Conservation (phyloP, 2,888 invertebrate genomes). For the Noctua fimbriata region DNA sequence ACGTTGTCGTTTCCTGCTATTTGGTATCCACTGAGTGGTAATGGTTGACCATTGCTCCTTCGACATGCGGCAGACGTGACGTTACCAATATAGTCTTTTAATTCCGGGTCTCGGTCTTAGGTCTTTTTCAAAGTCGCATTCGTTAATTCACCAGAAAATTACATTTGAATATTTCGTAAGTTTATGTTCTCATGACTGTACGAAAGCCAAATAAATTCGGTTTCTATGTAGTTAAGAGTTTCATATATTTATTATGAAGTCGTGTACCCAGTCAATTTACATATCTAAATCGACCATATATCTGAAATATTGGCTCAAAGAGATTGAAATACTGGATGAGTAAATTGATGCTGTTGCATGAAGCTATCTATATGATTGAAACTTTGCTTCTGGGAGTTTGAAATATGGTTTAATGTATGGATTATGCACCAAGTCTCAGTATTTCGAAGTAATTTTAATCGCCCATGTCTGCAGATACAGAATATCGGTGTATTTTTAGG, state of each 20-base stretch:
- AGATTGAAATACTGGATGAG: not conserved
- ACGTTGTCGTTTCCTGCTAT: no score
- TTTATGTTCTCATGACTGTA: not conserved
- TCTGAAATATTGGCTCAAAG: conserved; percentile 4
- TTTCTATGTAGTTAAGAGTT: not conserved
- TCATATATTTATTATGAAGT: not conserved
- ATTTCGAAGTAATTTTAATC: not conserved
- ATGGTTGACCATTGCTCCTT: no score
- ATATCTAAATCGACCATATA: conserved; percentile 10
- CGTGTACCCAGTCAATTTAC: not conserved
- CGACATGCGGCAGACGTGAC: no score
- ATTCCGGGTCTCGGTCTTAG: not conserved
- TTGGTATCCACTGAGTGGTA: no score
- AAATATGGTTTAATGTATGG: not conserved
- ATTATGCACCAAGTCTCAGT: not conserved
- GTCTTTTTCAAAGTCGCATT: not conserved
- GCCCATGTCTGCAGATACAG: not conserved
- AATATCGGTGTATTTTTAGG: not conserved
- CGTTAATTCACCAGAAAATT: not conserved
- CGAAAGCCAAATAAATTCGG: not conserved
- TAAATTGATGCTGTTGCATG: not conserved
- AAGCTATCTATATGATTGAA: conserved; percentile 1
- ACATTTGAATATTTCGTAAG: not conserved
- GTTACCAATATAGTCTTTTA: no score
- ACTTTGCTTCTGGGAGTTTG: not conserved